Evolutionary conservation across 2,888 invertebrate species (phyloP).

Genomic region (Pristionchus maxplancki): DNA sequence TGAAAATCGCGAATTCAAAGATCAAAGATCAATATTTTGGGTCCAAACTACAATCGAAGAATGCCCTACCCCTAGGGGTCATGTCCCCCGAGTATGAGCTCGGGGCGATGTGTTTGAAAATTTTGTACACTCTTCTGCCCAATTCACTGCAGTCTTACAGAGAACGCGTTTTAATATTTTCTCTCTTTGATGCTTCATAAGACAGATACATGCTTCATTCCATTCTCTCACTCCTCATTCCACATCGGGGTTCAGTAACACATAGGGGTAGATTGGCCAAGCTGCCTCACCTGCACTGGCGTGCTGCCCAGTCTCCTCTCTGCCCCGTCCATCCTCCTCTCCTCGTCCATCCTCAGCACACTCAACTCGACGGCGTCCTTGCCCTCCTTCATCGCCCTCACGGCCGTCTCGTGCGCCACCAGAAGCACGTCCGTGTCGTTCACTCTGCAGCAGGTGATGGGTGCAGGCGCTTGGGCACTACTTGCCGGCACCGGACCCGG

Average conservation of each 20-base stretch:
- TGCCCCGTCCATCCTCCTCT: neutral
- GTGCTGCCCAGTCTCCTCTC: conserved; percentile 15
- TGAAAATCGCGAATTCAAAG: too few relatives aligned
- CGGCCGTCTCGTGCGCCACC: conserved; percentile 72
- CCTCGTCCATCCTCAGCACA: conserved; percentile 44
- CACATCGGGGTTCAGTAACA: neutral
- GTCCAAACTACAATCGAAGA: too few relatives aligned
- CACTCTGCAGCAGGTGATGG: conserved; percentile 53
- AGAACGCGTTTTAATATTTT: too few relatives aligned
- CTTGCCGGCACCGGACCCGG: neutral
- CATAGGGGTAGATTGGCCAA: neutral
- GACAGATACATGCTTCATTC: neutral
- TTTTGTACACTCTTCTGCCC: too few relatives aligned
- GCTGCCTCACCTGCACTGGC: neutral
- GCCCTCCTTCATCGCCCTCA: conserved; percentile 67
- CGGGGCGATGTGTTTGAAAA: too few relatives aligned
- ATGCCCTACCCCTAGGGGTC: too few relatives aligned
- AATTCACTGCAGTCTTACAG: too few relatives aligned
- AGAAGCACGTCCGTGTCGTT: conserved; percentile 71
- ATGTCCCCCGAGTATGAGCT: too few relatives aligned
- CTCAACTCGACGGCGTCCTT: conserved; percentile 44
- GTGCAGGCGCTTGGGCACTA: neutral
- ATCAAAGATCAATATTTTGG: too few relatives aligned
- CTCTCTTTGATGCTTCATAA: too few relatives aligned
- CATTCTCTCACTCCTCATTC: neutral